A percentile compares a stretch with the other conserved stretches of the same genome.
phyloP scores from a whole-genome alignment of 2,113 vertebrate species.

The Chiloscyllium plagiosum region DNA sequence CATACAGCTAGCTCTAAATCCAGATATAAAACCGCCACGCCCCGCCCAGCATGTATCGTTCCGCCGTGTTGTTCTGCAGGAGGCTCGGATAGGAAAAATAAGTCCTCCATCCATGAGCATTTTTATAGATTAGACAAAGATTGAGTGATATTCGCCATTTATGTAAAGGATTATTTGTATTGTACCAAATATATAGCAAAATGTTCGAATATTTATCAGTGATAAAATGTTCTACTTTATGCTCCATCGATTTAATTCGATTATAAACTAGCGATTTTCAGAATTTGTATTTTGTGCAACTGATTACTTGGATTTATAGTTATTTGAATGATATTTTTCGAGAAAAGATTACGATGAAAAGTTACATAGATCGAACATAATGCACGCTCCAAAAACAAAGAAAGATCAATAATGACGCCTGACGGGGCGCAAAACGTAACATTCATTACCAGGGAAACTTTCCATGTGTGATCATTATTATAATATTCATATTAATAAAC shows the following conservation, averaged over 20 bases:
- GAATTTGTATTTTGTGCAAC: neutral
- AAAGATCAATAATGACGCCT: constrained; percentile 24
- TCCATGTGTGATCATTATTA: neutral
- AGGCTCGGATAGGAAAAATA: neutral
- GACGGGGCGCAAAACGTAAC: neutral
- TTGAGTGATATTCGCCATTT: neutral
- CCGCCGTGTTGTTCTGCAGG: neutral
- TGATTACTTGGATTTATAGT: neutral
- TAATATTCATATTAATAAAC: neutral
- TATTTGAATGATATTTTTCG: neutral
- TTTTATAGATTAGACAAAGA: neutral
- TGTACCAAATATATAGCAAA: neutral
- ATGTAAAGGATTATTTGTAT: neutral
- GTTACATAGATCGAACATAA: neutral
- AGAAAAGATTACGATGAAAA: neutral
- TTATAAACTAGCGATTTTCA: neutral
- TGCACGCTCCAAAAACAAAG: neutral
- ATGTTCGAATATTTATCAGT: neutral
- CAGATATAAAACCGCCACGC: neutral
- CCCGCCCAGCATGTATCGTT: constrained; percentile 9
- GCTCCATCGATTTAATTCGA: neutral
- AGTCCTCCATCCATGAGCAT: too few species aligned
- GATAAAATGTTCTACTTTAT: neutral
- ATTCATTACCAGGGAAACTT: neutral
- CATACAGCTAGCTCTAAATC: too few species aligned